phyloP scores from a whole-genome alignment of 2,888 invertebrate species.

The Liopterus haemorrhoidalis region DNA sequence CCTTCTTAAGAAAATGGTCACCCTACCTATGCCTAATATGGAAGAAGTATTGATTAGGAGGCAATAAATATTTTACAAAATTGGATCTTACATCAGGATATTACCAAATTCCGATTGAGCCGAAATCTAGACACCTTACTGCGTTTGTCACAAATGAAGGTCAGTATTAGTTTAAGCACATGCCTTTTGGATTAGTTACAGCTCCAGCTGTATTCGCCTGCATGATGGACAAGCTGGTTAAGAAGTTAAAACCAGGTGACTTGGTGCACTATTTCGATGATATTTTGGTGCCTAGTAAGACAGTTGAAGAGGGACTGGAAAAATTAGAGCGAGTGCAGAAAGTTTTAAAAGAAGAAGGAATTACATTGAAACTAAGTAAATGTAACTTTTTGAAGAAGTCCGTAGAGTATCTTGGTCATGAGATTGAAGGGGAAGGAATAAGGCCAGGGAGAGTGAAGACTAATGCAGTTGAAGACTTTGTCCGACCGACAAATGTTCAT shows the following conservation, averaged over 20 bases:
- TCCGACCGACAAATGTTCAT: neutral
- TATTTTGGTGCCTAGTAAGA: too few species aligned
- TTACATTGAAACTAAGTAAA: too few species aligned
- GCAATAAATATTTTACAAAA: conserved; percentile 29
- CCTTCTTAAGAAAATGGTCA: too few species aligned
- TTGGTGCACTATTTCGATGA: too few species aligned
- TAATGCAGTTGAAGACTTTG: neutral
- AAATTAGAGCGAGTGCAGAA: too few species aligned
- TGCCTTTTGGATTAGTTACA: conserved; percentile 43
- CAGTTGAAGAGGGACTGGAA: too few species aligned
- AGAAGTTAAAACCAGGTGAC: too few species aligned
- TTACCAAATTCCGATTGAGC: conserved; percentile 32
- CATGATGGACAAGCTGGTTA: too few species aligned
- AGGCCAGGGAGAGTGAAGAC: neutral
- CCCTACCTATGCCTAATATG: too few species aligned
- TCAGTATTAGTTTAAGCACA: conserved; percentile 34
- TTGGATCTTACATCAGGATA: conserved; percentile 33
- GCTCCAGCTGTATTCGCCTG: conserved; percentile 40
- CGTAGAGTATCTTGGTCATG: neutral
- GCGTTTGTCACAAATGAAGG: conserved; percentile 34
- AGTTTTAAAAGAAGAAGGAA: conserved; percentile 20
- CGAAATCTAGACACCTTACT: conserved; percentile 30
- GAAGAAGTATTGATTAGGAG: too few species aligned
- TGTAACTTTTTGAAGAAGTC: too few species aligned
- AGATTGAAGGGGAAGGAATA: neutral